Evolutionary conservation across 1,140 invertebrate genomes (phyloP), one percentile per base, ranked within the genome.

Genomic region (Thaumetopoea pityocampa): DNA sequence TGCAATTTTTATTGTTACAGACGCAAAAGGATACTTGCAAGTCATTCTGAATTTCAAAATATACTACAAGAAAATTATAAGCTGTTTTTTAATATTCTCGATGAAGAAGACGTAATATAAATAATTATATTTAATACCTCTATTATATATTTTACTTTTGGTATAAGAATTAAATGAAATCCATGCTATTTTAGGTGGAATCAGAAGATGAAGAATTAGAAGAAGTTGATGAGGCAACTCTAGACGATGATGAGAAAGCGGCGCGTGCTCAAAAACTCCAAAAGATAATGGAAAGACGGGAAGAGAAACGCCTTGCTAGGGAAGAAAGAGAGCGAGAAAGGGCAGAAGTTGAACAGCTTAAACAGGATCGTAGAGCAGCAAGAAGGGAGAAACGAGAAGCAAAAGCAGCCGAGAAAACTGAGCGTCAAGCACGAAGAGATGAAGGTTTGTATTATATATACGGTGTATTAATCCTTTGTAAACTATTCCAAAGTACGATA

Each of bases 11-110:
- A 19, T 35, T 42, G n/a, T 62, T 51, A 4, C 46, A 83, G 77
- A 27, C 65, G 71, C 12, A 44, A 65, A 1, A 58, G 54, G 28
- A 83, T 83, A 28, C 24, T 73, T 3, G 42, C 62, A 23, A 80
- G 77, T 32, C 62, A 73, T 32, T 36, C 33, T 3, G 77, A 81
- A 22, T 81, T 83, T 34, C 26, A 57, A 37, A 35, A 65, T 4
- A 69, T 78, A 23, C 53, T 84, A 14, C 43, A 36, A 17, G 52
- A 62, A 0, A 84, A 84, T 51, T 84, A 78, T 29, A 80, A 77
- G 14, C 32, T 84, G 3, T 84, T 81, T 42, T 84, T 84, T 46
- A 84, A 84, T 33, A 84, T 81, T 22, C 46, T 62, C 45, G 76
- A 74, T 8, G 79, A 81, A 3, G 67, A 70, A 47, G 68, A 79